Conservation (phyloP, 2,797 vertebrate genomes). For the Limosa lapponica region DNA sequence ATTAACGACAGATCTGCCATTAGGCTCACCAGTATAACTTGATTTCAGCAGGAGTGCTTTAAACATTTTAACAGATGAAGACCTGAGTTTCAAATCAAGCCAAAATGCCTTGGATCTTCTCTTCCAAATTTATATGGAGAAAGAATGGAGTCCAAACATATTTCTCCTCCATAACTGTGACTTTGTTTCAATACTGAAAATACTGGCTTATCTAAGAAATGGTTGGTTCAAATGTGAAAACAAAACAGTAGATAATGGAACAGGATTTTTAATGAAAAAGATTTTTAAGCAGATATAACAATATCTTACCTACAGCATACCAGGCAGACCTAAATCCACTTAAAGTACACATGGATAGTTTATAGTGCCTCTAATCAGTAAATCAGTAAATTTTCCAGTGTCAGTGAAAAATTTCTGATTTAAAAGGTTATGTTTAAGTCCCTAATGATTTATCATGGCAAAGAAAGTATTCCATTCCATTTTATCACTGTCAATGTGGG, state of each 20-base stretch:
- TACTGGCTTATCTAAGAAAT: background rate
- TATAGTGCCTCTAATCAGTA: background rate
- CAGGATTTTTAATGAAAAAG: background rate
- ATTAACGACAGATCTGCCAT: background rate
- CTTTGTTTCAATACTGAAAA: background rate
- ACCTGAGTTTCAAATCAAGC: background rate
- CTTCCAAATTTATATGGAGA: background rate
- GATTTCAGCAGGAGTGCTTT: background rate
- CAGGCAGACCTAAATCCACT: background rate
- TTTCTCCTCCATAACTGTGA: background rate
- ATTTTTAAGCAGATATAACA: background rate
- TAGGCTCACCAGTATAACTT: background rate
- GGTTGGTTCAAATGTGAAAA: background rate
- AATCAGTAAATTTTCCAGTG: background rate
- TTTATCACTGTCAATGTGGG: constrained; percentile 24
- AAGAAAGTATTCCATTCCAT: background rate
- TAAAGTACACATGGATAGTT: background rate
- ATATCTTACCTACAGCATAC: background rate
- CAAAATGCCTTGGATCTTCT: background rate
- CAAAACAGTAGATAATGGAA: background rate
- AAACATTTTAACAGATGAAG: background rate
- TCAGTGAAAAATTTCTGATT: constrained; percentile 11
- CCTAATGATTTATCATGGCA: background rate
- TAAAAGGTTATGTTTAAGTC: background rate
- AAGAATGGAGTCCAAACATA: background rate